These are phyloP conservation scores for Notodonta ziczac DNA, from an alignment of 2,888 invertebrate genomes.

Conservation along the genomic window DNA sequence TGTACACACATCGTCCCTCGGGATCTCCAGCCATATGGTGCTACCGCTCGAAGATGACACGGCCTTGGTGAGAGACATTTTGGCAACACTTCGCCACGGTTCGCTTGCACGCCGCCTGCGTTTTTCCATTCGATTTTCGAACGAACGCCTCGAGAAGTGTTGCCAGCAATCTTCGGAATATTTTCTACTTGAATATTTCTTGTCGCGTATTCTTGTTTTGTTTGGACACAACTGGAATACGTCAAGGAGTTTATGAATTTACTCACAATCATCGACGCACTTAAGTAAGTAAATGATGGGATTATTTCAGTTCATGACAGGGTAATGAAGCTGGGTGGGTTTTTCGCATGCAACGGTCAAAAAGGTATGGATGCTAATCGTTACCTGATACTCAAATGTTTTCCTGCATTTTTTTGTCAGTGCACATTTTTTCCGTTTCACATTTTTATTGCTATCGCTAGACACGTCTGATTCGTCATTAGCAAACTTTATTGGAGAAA, in stretches of 20 bases:
- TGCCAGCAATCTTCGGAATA: conserved; percentile 48
- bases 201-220: conserved; percentile 21
- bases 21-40: conserved; percentile 40
- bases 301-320: too few species aligned
- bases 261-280: too few species aligned
- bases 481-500: conserved; percentile 72
- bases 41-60: conserved; percentile 32
- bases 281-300: too few species aligned
- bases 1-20: conserved; percentile 29
- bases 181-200: conserved; percentile 28
- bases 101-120: conserved; percentile 44
- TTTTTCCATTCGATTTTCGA: conserved; percentile 27
- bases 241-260: background rate
- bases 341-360: too few species aligned
- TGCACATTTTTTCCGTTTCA: conserved; percentile 45
- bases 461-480: conserved; percentile 50
- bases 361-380: background rate
- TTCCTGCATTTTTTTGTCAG: conserved; percentile 44
- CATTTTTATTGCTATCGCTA: conserved; percentile 35
- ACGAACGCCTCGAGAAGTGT: conserved; percentile 31
- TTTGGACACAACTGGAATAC: conserved; percentile 6
- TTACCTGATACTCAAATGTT: conserved; percentile 39
- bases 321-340: too few species aligned
- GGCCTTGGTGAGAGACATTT: conserved; percentile 19
- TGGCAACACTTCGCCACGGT: conserved; percentile 44